Percentiles rank a stretch among this genome's conserved stretches.
Evolutionary conservation across 2,888 invertebrate species (phyloP).

Genomic region (Tenthredo livida): DNA sequence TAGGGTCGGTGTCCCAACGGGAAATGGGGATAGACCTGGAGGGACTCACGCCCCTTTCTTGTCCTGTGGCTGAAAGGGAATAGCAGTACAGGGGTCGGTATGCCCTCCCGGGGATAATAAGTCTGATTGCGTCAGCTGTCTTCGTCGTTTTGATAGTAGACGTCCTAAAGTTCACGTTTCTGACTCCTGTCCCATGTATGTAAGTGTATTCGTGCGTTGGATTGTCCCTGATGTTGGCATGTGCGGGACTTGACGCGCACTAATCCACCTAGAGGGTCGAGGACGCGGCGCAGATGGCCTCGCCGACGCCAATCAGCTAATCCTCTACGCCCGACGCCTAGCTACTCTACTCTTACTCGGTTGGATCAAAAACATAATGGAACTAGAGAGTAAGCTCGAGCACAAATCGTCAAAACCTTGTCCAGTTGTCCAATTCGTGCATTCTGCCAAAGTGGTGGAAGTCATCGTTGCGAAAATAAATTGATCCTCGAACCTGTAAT

Average conservation of each 20-base stretch:
- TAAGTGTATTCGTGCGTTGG: slow-evolving; percentile 16
- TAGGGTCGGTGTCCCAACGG: slow-evolving; percentile 47
- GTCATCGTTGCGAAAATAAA: not conserved
- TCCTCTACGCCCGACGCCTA: slow-evolving; percentile 66
- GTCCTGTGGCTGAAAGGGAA: slow-evolving; percentile 51
- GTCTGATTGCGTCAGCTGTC: slow-evolving; percentile 69
- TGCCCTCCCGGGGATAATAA: slow-evolving; percentile 66
- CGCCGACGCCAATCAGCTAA: slow-evolving; percentile 71
- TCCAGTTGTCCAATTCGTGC: not conserved
- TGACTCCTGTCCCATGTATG: slow-evolving; percentile 46
- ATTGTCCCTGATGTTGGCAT: slow-evolving; percentile 62
- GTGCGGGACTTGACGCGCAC: slow-evolving; percentile 64
- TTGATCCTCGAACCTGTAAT: not conserved
- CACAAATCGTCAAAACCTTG: not conserved
- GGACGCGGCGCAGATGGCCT: slow-evolving; percentile 67
- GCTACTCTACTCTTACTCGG: slow-evolving; percentile 62
- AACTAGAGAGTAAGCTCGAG: not conserved
- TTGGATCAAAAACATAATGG: slow-evolving; percentile 38
- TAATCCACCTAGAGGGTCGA: slow-evolving; percentile 64
- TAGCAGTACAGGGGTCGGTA: slow-evolving; percentile 14
- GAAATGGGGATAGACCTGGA: slow-evolving; percentile 42
- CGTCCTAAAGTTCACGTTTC: slow-evolving; percentile 23
- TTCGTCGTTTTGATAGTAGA: slow-evolving; percentile 46
- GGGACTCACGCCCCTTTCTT: slow-evolving; percentile 53
- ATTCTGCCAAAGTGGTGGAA: not conserved